Conservation (phyloP, 2,113 vertebrate species). For the Callipepla californica region DNA sequence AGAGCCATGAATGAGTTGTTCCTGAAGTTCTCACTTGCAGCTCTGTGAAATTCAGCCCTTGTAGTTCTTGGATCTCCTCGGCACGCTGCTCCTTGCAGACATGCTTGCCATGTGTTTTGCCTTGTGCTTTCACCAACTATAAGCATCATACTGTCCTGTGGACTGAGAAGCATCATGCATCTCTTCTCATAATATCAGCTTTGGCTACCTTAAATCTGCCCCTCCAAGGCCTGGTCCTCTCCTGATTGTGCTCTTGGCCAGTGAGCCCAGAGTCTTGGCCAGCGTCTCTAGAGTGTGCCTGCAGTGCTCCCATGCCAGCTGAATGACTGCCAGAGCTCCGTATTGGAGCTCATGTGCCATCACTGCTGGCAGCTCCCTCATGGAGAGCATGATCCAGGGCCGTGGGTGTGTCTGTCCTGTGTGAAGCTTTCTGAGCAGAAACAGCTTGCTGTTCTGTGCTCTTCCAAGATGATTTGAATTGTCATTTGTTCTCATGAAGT, state of each 20-base stretch:
- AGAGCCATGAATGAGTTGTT: not conserved
- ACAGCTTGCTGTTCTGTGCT: accelerated
- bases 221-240: not conserved
- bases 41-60: not conserved
- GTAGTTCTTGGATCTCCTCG: not conserved
- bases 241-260: not conserved
- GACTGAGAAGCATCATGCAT: not conserved
- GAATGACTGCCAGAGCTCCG: not conserved
- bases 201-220: not conserved
- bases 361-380: not conserved
- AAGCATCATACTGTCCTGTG: accelerated
- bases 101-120: accelerated
- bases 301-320: not conserved
- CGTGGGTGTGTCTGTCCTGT: not conserved
- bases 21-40: not conserved
- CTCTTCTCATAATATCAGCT: not conserved
- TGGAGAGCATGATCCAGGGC: not conserved
- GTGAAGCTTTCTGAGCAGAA: not conserved
- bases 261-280: not conserved
- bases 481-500: not conserved
- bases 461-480: not conserved
- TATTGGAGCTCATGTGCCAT: accelerated
- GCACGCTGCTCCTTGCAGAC: not conserved
- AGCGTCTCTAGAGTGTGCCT: not conserved
- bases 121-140: not conserved